These are phyloP conservation scores for Trachemys scripta DNA, from an alignment of 2,113 vertebrate species.

Conservation along the genomic window DNA sequence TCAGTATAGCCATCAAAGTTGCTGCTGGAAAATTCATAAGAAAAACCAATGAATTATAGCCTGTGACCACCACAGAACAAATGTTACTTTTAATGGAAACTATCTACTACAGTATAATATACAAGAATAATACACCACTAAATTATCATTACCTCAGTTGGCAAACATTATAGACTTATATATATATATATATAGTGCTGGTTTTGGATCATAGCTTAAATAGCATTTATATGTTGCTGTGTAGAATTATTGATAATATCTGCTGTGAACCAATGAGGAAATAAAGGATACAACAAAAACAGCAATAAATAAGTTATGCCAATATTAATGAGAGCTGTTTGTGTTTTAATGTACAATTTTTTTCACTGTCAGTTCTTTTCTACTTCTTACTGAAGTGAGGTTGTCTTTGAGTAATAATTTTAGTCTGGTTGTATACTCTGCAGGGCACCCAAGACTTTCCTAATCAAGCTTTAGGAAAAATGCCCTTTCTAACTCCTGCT, in stretches of 20 bases:
- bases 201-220: background rate
- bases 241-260: constrained; percentile 18
- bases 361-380: background rate
- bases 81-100: background rate
- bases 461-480: background rate
- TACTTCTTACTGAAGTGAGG: background rate
- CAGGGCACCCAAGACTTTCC: background rate
- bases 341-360: background rate
- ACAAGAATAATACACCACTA: background rate
- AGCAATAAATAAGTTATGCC: background rate
- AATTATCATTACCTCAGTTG: background rate
- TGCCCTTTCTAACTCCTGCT: background rate
- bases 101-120: background rate
- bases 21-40: background rate
- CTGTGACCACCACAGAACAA: background rate
- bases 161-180: background rate
- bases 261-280: background rate
- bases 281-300: background rate
- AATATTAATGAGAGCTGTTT: rapidly evolving
- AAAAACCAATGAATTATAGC: background rate
- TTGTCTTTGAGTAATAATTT: background rate
- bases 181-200: background rate
- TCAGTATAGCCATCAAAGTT: background rate
- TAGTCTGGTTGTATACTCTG: background rate
- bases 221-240: background rate